A percentile compares a stretch with the other conserved stretches of the same genome.
These are phyloP conservation scores for Dysmachus trigonus DNA, from an alignment of 2,888 invertebrate genomes.

Conservation along the genomic window DNA sequence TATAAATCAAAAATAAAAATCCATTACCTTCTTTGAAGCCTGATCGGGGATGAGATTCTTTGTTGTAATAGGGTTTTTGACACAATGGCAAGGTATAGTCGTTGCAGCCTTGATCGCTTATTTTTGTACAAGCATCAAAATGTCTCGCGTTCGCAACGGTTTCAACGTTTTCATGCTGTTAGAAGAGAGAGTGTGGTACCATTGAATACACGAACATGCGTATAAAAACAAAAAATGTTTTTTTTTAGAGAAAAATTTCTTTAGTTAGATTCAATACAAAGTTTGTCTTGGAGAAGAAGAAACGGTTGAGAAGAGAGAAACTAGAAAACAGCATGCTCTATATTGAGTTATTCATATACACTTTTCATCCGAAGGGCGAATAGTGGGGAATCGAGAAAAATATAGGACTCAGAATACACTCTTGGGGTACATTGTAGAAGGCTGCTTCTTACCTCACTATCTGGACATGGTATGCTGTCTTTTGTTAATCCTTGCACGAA, in stretches of 20 bases:
- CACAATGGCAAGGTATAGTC: constrained; percentile 14
- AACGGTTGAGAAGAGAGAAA: not conserved
- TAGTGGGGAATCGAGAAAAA: not conserved
- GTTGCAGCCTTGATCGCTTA: constrained; percentile 12
- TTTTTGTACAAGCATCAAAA: constrained; percentile 14
- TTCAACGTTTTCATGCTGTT: constrained; percentile 47
- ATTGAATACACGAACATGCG: not conserved
- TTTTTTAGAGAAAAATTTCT: not conserved
- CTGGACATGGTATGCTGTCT: constrained; percentile 58
- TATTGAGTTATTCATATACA: not conserved
- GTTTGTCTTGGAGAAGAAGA: not conserved
- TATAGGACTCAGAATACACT: not conserved
- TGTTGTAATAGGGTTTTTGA: constrained; percentile 28
- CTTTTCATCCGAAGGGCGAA: not conserved
- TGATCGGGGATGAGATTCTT: constrained; percentile 40
- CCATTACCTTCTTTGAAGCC: constrained; percentile 40
- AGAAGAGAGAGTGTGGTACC: constrained; percentile 13
- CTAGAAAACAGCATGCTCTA: not conserved
- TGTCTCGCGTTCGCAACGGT: constrained; percentile 20
- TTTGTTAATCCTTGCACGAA: constrained; percentile 60
- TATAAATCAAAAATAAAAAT: constrained; percentile 16
- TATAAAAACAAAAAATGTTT: constrained; percentile 17
- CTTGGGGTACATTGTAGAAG: not conserved
- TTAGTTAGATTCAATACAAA: not conserved
- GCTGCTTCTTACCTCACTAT: constrained; percentile 60